A percentile compares a stretch with the other conserved stretches of the same genome.
Evolutionary conservation across 2,888 invertebrate genomes (phyloP).

Genomic region (Crocallis elinguaria): DNA sequence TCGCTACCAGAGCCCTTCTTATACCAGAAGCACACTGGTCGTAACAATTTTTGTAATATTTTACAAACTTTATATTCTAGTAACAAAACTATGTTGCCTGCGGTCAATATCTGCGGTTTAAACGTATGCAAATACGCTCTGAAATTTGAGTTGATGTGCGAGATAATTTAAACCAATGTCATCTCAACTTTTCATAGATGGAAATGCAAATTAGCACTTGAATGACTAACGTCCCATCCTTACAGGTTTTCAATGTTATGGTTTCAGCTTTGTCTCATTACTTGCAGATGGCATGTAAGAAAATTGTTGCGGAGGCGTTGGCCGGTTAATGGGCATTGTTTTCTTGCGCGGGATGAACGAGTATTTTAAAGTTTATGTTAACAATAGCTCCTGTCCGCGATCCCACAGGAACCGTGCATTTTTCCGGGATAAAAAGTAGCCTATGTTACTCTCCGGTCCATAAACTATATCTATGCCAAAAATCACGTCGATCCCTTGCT

Average conservation of each 20-base stretch:
- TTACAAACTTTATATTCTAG: no score
- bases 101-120: background rate
- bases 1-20: no score
- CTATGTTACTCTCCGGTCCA: no score
- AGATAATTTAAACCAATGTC: constrained; percentile 25
- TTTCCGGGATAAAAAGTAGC: no score
- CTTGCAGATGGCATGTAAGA: constrained; percentile 18
- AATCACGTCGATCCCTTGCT: no score
- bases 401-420: no score
- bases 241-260: constrained; percentile 23
- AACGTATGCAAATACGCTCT: background rate
- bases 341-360: constrained; percentile 9
- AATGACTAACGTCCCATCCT: constrained; percentile 26
- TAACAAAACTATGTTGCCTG: background rate
- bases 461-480: no score
- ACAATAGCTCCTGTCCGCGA: no score
- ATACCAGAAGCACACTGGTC: no score
- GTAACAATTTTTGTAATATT: no score
- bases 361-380: constrained; percentile 1
- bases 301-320: constrained; percentile 25
- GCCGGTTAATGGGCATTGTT: constrained; percentile 24
- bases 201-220: constrained; percentile 32
- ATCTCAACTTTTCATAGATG: constrained; percentile 8
- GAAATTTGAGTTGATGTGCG: background rate
- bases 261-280: constrained; percentile 26